Evolutionary conservation across 2,888 invertebrate genomes (phyloP).

Genomic region (Synergus gifuensis): DNA sequence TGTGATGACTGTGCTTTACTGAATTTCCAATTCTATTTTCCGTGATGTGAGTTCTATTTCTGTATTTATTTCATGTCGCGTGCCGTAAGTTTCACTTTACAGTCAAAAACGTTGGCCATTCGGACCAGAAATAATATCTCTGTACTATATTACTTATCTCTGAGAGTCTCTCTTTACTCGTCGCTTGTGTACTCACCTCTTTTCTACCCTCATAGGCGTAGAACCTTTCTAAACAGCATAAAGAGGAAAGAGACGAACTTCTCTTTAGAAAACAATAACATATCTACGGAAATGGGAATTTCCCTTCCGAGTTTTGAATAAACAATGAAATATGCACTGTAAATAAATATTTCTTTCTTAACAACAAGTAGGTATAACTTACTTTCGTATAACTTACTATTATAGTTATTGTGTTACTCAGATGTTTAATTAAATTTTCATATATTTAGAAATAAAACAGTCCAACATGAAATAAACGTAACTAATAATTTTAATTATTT

Average conservation of each 20-base stretch:
- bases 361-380: no score
- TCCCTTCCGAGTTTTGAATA: background rate
- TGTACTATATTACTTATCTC: conserved; percentile 20
- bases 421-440: no score
- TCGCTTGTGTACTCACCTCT: conserved; percentile 12
- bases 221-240: background rate
- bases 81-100: conserved; percentile 44
- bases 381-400: no score
- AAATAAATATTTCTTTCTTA: no score
- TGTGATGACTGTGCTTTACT: no score
- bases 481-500: no score
- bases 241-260: background rate
- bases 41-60: conserved; percentile 44
- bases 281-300: background rate
- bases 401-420: no score
- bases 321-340: no score
- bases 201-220: background rate
- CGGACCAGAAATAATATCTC: conserved; percentile 50
- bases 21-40: no score
- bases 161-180: background rate
- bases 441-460: no score
- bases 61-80: conserved; percentile 45
- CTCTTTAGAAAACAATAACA: background rate
- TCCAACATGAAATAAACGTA: no score
- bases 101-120: conserved; percentile 41